Evolutionary conservation across 2,888 invertebrate genomes (phyloP).

Genomic region (Drosophila merina): DNA sequence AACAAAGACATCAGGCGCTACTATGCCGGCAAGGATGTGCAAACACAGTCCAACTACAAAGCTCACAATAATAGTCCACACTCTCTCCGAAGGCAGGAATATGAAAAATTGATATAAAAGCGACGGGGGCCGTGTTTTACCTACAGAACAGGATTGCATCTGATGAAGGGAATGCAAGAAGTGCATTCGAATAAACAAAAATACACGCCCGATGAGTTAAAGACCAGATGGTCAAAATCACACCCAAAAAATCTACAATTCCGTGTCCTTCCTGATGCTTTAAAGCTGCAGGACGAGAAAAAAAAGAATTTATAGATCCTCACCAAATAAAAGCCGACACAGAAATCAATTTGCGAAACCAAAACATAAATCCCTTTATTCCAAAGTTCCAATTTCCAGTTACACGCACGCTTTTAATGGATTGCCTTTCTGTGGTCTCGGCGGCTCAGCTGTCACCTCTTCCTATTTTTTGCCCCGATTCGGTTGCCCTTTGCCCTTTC

Average conservation of each 20-base stretch:
- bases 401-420: conserved; percentile 61
- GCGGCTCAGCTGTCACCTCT: conserved; percentile 61
- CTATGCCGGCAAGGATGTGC: conserved; percentile 61
- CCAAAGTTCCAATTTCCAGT: conserved; percentile 25
- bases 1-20: conserved; percentile 71
- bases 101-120: conserved; percentile 53
- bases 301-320: neutral
- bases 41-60: conserved; percentile 61
- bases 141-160: neutral
- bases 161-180: neutral
- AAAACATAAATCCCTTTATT: conserved; percentile 39
- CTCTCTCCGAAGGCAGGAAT: conserved; percentile 27
- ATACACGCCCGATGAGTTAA: neutral
- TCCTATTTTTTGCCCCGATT: neutral
- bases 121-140: conserved; percentile 3
- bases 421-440: conserved; percentile 61
- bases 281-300: neutral
- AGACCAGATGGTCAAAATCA: neutral
- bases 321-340: conserved; percentile 16
- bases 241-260: no score
- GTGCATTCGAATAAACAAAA: neutral
- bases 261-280: no score
- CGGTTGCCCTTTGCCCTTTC: conserved; percentile 10
- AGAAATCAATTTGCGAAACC: conserved; percentile 42
- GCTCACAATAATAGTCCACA: conserved; percentile 32